Conservation (phyloP, 2,888 invertebrate genomes). For the Ischnura elegans region DNA sequence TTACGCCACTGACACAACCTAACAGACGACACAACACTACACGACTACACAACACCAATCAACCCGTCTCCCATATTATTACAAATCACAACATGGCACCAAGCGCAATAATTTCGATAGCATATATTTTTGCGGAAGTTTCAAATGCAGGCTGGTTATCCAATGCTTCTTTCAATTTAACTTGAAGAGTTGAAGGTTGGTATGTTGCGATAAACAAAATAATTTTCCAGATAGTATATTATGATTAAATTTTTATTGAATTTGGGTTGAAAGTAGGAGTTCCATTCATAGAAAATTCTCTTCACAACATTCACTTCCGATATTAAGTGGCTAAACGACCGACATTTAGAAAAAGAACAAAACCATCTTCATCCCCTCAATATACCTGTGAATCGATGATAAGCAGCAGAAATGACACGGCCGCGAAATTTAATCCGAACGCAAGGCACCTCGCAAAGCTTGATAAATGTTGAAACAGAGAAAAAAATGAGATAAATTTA, state of each 20-base stretch:
- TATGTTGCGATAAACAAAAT: background rate
- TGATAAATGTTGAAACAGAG: background rate
- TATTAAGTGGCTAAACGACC: too few relatives aligned
- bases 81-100: constrained; percentile 15
- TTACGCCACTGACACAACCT: background rate
- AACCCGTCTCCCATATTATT: background rate
- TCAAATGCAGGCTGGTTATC: background rate
- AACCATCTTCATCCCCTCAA: background rate
- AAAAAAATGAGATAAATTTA: background rate
- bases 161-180: background rate
- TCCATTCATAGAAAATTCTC: background rate
- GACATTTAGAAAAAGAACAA: too few relatives aligned
- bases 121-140: constrained; percentile 34
- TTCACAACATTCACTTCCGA: too few relatives aligned
- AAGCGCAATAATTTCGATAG: constrained; percentile 40
- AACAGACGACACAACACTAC: background rate
- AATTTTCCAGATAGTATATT: background rate
- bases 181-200: background rate
- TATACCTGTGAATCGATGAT: background rate
- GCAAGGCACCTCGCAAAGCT: background rate
- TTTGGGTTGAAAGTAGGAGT: background rate
- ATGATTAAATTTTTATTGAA: background rate
- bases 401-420: background rate
- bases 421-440: background rate
- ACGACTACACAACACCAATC: too few relatives aligned